phyloP scores from a whole-genome alignment of 2,888 invertebrate species.

The Melolontha melolontha region DNA sequence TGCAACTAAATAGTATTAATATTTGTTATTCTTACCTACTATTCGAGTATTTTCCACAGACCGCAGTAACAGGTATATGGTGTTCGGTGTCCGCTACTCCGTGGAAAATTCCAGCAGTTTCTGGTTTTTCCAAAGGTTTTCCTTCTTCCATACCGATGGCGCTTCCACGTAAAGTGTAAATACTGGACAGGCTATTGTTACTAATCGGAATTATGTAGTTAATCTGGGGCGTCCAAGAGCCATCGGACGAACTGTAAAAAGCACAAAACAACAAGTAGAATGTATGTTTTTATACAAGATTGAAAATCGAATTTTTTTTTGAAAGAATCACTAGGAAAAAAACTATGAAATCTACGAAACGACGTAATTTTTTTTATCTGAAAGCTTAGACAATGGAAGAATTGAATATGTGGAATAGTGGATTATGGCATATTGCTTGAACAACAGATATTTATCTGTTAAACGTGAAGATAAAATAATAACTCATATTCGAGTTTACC shows the following conservation, averaged over 20 bases:
- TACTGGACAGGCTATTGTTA: conserved; percentile 38
- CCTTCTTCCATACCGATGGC: conserved; percentile 52
- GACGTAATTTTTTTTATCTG: too few species aligned
- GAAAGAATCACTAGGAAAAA: background rate
- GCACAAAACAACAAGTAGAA: too few species aligned
- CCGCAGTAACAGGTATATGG: conserved; percentile 4
- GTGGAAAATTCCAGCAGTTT: conserved; percentile 14
- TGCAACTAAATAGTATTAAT: too few species aligned
- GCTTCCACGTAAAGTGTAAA: conserved; percentile 53
- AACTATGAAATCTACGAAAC: background rate
- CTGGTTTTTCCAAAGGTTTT: conserved; percentile 33
- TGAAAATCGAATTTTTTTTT: too few species aligned
- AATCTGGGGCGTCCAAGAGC: conserved; percentile 1
- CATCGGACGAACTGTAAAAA: background rate
- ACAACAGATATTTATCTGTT: too few species aligned
- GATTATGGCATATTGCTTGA: too few species aligned
- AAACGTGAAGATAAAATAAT: too few species aligned
- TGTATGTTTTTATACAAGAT: too few species aligned
- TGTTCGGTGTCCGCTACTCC: conserved; percentile 2
- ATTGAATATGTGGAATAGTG: too few species aligned
- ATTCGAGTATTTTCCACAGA: background rate
- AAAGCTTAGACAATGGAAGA: too few species aligned
- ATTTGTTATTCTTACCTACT: too few species aligned
- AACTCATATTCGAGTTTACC: too few species aligned
- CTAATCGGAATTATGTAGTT: conserved; percentile 20